Conservation (phyloP, 2,113 vertebrate genomes). For the Porphyrio hochstetteri region DNA sequence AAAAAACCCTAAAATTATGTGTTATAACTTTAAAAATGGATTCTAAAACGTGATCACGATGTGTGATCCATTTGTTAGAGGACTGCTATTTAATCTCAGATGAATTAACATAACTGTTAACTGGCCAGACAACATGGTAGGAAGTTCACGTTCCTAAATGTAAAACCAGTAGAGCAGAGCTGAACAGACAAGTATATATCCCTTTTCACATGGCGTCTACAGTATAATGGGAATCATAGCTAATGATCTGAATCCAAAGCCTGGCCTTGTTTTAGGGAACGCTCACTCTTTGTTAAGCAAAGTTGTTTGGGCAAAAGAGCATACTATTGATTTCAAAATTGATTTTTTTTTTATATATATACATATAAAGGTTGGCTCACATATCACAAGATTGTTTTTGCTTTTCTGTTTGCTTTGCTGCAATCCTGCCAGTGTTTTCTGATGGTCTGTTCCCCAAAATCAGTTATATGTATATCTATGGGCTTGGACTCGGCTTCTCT, state of each 20-base stretch:
- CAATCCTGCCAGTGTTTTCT: neutral
- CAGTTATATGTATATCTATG: neutral
- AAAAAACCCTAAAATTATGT: neutral
- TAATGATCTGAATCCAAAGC: slow-evolving; percentile 76
- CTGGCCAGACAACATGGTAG: neutral
- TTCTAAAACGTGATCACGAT: neutral
- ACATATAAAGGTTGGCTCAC: slow-evolving; percentile 59
- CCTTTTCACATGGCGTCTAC: slow-evolving; percentile 55
- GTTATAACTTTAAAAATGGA: neutral
- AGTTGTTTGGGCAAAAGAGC: slow-evolving; percentile 68
- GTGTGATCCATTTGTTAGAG: neutral
- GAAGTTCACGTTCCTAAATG: slow-evolving; percentile 28
- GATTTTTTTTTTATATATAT: slow-evolving; percentile 14
- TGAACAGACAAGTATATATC: slow-evolving; percentile 70
- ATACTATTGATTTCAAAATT: slow-evolving; percentile 75
- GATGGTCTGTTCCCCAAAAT: neutral
- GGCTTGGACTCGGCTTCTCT: neutral
- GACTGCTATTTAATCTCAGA: neutral
- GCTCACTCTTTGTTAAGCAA: slow-evolving; percentile 76
- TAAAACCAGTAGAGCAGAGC: slow-evolving; percentile 60
- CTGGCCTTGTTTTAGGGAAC: slow-evolving; percentile 72
- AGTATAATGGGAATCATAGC: slow-evolving; percentile 66
- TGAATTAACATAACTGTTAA: neutral
- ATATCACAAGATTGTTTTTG: slow-evolving; percentile 60
- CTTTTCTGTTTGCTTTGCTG: slow-evolving; percentile 39